Evolutionary conservation across 2,888 invertebrate genomes (phyloP).

Genomic region (Agrenia bidenticulata): DNA sequence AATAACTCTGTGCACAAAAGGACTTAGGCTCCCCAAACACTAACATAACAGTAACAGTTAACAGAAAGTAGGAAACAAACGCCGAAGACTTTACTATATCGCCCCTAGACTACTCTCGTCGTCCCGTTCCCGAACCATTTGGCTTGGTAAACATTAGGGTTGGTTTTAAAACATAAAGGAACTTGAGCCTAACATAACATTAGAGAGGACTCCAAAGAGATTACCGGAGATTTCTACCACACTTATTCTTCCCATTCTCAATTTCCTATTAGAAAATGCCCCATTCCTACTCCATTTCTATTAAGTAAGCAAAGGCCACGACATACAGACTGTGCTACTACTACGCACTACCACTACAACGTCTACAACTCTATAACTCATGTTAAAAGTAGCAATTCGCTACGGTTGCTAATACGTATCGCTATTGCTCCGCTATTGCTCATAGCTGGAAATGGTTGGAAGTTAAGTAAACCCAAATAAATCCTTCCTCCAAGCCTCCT

Average conservation of each 20-base stretch:
- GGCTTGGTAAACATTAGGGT: background rate
- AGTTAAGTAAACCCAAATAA: conserved; percentile 2
- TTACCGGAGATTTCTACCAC: background rate
- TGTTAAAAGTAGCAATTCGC: too few species aligned
- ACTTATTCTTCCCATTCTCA: too few species aligned
- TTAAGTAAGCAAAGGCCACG: too few species aligned
- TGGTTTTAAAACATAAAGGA: conserved; percentile 6
- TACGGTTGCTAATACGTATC: too few species aligned
- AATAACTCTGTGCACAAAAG: conserved; percentile 2
- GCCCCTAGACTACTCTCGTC: too few species aligned
- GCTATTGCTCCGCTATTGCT: too few species aligned
- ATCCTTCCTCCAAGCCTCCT: conserved; percentile 2
- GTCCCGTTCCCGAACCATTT: background rate
- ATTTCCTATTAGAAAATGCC: too few species aligned
- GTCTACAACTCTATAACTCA: too few species aligned
- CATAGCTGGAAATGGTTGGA: background rate
- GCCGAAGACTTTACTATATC: too few species aligned
- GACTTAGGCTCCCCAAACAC: conserved; percentile 1
- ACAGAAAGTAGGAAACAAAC: background rate
- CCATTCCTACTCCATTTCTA: too few species aligned
- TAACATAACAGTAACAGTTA: conserved; percentile 9
- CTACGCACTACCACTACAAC: too few species aligned
- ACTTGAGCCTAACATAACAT: conserved; percentile 5
- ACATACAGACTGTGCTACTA: too few species aligned
- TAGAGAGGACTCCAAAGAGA: background rate